Evolutionary conservation across 2,797 vertebrate species (phyloP), one percentile per base, ranked within the genome.

Genomic region (Psittacula echo): DNA sequence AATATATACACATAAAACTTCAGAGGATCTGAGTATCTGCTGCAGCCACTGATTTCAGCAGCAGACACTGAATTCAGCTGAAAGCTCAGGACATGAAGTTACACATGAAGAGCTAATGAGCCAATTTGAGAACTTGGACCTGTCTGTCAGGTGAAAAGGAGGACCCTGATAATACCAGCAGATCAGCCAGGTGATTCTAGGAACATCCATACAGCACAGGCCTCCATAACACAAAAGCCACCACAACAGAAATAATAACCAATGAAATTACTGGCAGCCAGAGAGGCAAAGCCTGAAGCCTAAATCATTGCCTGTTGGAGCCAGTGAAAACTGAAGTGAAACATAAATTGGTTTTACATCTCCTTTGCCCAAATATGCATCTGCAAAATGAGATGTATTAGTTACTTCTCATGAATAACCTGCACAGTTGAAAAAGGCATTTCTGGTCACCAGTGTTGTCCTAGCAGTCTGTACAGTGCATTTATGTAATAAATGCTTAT

Each of bases 381-480:
- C 85, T 83, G 78, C 56, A 92, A 89, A 92, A 91, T 1, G 5
- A 91, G 58, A 75, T 50, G 9, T 32, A 9, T 37, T 65, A 17
- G 44, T 93, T 93, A 65, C 62, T 91, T 29, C 0, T 24, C 75
- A 75, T 78, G 39, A 91, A 83, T 53, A 93, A 87, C 61, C 58
- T 53, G 72, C 92, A 68, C 78, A 51, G 58, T 23, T 78, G 77
- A 93, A 91, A 90, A 83, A 32, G 14, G 51, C 86, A 85, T 87
- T 94, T 95, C 87, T 89, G 85, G 62, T 93, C 78, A 87, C 48
- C 78, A 39, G 39, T 91, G 72, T 71, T 62, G 65, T 78, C 85
- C 95, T 94, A 87, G 87, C 89, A 74, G 72, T 80, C 85, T 89
- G 81, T 92, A 89, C 91, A 85, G 85, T 87, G 74, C 94, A 87